Base-by-base conservation (phyloP, 2,888 invertebrate genomes). In the Siphonodentalium dalli region DNA sequence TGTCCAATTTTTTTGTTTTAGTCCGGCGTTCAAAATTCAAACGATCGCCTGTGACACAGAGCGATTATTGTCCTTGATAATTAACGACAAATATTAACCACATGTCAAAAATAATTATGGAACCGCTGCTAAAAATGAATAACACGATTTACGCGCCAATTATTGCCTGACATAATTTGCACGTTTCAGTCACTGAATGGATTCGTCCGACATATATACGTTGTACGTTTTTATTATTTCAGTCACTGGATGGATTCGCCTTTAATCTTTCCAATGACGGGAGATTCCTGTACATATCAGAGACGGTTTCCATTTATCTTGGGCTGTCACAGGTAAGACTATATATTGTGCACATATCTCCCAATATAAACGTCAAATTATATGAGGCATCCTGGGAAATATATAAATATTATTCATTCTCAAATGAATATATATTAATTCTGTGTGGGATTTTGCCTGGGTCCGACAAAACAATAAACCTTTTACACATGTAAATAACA, bases 281-380 rank as follows among this genome's bases (percentile, higher is more conserved):
- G 65, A 88, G 96, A 82, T 96, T 99, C 86, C 88, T 99, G 82
- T 99, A 99, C 87, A 96, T 99, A 86, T 98, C 97, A 73, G 99
- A 99, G 87, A 98, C 98, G 75, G 98, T 99, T 78, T 99, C 98
- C 82, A 96, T 98, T 84, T 98, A 98, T 87, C 88, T 99, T 84
- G 99, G 99, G 77, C 89, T 99, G 83, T 98, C 97, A 84, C 98
- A 98, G 90, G 95, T 94, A 85, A 87, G 69, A n/a, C n/a, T n/a
- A n/a, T n/a, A n/a, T n/a, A n/a, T n/a, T n/a, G n/a, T n/a, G n/a
- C n/a, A n/a, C 11, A 28, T 44, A 20, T 24, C 7, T 44, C 15
- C 20, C 9, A n/a, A 11, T 9, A 31, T 31, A 31, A 31, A 31
- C n/a, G 31, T n/a, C n/a, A n/a, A 31, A n/a, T 31, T 31, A n/a